These are phyloP conservation scores for Agraylea sexmaculata DNA, from an alignment of 1,140 invertebrate species.

Conservation along the genomic window DNA sequence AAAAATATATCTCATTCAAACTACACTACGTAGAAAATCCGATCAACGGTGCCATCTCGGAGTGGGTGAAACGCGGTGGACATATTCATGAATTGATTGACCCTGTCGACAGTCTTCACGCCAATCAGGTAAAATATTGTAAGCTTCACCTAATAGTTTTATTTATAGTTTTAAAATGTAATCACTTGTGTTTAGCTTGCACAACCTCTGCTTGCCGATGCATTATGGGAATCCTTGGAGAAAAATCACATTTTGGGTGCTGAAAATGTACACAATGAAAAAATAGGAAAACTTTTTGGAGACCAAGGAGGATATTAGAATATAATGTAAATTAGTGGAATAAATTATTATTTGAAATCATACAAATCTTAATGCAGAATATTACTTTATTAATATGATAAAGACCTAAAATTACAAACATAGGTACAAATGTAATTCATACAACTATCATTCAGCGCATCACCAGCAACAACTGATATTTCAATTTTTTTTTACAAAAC, in stretches of 20 bases:
- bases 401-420: neutral
- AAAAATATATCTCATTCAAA: constrained; percentile 30
- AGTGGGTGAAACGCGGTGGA: constrained; percentile 28
- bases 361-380: neutral
- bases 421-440: too few species aligned
- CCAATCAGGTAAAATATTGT: constrained; percentile 31
- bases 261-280: constrained; percentile 25
- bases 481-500: too few species aligned
- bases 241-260: constrained; percentile 27
- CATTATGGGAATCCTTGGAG: constrained; percentile 30
- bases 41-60: constrained; percentile 27
- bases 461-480: too few species aligned
- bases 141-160: constrained; percentile 6
- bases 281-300: constrained; percentile 22
- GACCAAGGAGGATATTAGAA: constrained; percentile 24
- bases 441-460: too few species aligned
- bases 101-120: constrained; percentile 42
- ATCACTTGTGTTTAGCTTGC: constrained; percentile 19
- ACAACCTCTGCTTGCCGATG: constrained; percentile 27
- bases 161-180: constrained; percentile 1
- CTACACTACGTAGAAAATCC: constrained; percentile 35
- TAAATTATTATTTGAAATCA: neutral
- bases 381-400: neutral
- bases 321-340: neutral
- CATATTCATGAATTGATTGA: constrained; percentile 36